Percentiles rank a stretch among this genome's conserved stretches.
Evolutionary conservation across 2,113 vertebrate genomes (phyloP).

Genomic region (Rhinopomastus cyanomelas): DNA sequence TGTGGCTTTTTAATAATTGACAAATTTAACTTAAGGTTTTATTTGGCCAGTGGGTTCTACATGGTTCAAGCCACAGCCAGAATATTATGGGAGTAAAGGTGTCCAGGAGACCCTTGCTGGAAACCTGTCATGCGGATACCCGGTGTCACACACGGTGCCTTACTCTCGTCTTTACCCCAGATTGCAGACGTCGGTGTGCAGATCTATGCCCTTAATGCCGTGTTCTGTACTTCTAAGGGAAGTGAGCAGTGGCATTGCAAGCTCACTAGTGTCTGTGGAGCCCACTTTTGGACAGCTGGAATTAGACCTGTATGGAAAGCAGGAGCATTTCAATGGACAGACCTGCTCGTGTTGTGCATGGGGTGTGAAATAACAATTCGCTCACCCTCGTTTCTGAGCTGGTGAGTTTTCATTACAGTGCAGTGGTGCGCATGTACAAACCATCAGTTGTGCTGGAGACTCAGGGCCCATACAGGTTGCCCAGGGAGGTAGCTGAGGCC

Average conservation of each 20-base stretch:
- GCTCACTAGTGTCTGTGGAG: background rate
- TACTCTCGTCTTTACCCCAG: background rate
- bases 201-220: background rate
- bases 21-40: background rate
- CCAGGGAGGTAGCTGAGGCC: too few relatives aligned
- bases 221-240: background rate
- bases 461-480: background rate
- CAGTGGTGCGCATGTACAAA: background rate
- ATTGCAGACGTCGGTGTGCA: background rate
- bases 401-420: background rate
- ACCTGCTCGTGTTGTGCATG: background rate
- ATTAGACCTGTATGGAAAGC: background rate
- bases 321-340: background rate
- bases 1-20: background rate
- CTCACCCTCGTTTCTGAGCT: background rate
- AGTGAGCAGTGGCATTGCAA: background rate
- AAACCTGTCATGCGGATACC: background rate
- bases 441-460: background rate
- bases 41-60: background rate
- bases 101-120: background rate
- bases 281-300: background rate
- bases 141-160: background rate
- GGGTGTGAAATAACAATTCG: background rate
- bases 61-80: background rate
- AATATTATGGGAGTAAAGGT: background rate